Base-by-base conservation (phyloP, 2,797 vertebrate species). In the Silurus aristotelis region DNA sequence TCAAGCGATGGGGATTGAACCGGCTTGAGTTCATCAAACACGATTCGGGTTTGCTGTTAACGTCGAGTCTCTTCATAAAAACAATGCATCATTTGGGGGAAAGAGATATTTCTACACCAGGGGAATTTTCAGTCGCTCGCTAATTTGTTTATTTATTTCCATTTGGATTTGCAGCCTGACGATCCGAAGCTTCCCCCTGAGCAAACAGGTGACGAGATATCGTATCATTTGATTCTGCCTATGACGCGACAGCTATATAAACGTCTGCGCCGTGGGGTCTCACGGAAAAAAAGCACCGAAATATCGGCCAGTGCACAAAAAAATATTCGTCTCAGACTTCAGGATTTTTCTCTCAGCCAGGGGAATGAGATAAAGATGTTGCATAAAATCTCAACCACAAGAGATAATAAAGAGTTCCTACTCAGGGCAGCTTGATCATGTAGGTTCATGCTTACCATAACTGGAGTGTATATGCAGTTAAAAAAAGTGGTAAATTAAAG, bases 11-110 rank as follows among this genome's bases (percentile, higher is more conserved):
- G 76, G 63, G 60, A n/a, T 61, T 55, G 25, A 52, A 67, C 80
- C 70, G 80, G 70, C 31, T 84, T 20, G 66, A n/a, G 15, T 73
- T 31, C 56, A 73, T 81, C 64, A 55, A 66, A 61, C 77, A 46
- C 22, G 20, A 61, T 43, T 61, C 48, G 66, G 63, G 63, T 66
- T 25, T 9, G 3, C 6, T 19, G 78, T 8, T 22, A 2, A n/a
- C 0, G 15, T 10, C 19, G 25, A 58, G 25, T 58, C 55, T 76
- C 20, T 38, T 38, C 31, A 13, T 58, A 63, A 63, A 78, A 78
- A 12, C 31, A 22, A 79, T 78, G 58, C 19, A n/a, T 61, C 58
- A 61, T 46, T 63, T 79, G 43, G 12, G 43, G 14, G 76, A 79
- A 46, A 63, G 13, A 63, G 38, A 64, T 27, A 55, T 55, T 81